Base-by-base conservation (phyloP, 2,113 vertebrate genomes). In the Bufo bufo region DNA sequence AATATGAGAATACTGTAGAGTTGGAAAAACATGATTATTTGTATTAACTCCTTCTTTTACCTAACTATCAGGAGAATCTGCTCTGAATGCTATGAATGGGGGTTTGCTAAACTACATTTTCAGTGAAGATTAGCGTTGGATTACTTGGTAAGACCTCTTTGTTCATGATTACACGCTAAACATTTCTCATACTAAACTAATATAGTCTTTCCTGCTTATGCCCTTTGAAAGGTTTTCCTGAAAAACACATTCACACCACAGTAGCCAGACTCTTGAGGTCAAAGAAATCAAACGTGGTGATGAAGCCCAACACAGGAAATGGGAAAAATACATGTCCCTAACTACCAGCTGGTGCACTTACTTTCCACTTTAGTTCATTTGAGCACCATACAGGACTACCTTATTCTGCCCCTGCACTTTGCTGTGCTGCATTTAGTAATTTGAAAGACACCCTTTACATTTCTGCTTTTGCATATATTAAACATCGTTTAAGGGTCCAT, bases 31-130 rank as follows among this genome's bases (percentile, higher is more conserved):
- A 19, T 17, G 7, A 50, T 19, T 33, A 93, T 93, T 94, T 95
- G 93, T 96, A 91, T 97, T 97, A 96, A 97, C 95, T 96, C 96
- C 95, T 97, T 97, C 96, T 96, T 98, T 98, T 97, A 97, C 96
- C 96, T 97, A 97, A 97, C 95, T 96, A 96, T 97, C 96, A 97
- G 96, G 96, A 96, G 95, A 95, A 95, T 95, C 95, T 96, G 93
- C 93, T 92, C 93, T 94, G 94, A 93, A 95, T 96, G 95, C 96
- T 95, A 94, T 94, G 96, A 96, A 96, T 96, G 96, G 93, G 94
- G 94, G 94, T 95, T 94, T 94, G 93, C 96, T 96, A 95, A 94
- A 94, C 95, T 94, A 95, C 95, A 77, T 1, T 77, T 92, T 96
- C 95, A 94, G 93, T 95, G 93, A 94, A 94, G 95, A 94, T 95